Evolutionary conservation across 1,140 invertebrate genomes (phyloP), one percentile per base, ranked within the genome.

Genomic region (Hycleus phaleratus): DNA sequence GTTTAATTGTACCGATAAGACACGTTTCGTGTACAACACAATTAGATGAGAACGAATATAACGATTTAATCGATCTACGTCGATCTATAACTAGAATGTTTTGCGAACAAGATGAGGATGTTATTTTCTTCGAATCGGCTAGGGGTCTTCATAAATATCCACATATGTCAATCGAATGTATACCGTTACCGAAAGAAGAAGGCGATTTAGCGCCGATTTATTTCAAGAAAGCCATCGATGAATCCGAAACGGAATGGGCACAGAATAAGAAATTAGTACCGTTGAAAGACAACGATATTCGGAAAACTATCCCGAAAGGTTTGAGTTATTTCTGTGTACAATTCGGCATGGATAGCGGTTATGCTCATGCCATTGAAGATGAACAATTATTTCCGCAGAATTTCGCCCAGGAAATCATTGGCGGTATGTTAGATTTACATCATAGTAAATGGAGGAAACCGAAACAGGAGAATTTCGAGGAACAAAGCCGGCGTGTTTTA

Each of bases 301-400:
- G 90, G 42, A 82, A 81, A 73, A 82, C 86, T 10, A 81, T 98
- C 56, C 96, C 95, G 6, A 96, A 95, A 78, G 93, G 91, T 4
- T 82, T 98, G 51, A 87, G 95, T 1, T 98, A 98, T 73, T 96
- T 98, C 75, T 83, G 83, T 77, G 87, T 98, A 1, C 85, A 93
- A 74, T 98, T 98, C 81, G 95, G 91, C 26, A 82, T 84, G 74
- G 82, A 93, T 48, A 81, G 82, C 42, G 96, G 96, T 3, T 98
- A 90, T 77, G 95, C 93, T 55, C 95, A 98, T 78, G 89, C 97
- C 0, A 95, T 98, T 68, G 96, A 98, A 78, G 91, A 98, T 76
- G 89, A 95, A 72, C 77, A 84, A 56, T 69, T 83, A 32, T 98
- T 98, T 77, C 90, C 94, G 0, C 75, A 70, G 45, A 90, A 92